These are phyloP conservation scores for Rambutsinella grinnellia DNA, from an alignment of 2,888 invertebrate species.

Conservation along the genomic window DNA sequence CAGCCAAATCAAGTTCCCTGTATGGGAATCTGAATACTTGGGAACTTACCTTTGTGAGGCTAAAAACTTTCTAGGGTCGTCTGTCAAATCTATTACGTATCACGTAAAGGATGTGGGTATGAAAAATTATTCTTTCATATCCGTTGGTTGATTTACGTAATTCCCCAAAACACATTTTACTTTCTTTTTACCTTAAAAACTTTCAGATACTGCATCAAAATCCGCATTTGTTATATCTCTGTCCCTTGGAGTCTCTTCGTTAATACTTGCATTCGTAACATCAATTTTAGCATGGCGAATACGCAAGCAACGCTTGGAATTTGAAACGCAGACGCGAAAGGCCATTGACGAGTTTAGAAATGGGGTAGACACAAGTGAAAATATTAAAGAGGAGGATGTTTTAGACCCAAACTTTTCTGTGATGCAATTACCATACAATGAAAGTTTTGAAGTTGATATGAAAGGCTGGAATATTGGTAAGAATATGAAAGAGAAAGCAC, in stretches of 20 bases:
- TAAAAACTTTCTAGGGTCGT: slow-evolving; percentile 21
- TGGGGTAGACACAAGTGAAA: slow-evolving; percentile 26
- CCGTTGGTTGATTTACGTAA: no score
- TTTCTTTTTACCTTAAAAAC: neutral
- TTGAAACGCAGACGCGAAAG: slow-evolving; percentile 43
- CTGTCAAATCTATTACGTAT: slow-evolving; percentile 24
- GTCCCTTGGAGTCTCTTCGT: slow-evolving; percentile 3
- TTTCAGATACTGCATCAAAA: neutral
- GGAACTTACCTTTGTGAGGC: slow-evolving; percentile 44
- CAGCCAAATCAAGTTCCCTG: slow-evolving; percentile 12
- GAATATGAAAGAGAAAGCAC: neutral
- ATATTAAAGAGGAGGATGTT: neutral
- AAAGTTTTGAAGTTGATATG: slow-evolving; percentile 39
- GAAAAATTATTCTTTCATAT: no score
- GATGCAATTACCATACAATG: slow-evolving; percentile 49
- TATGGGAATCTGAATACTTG: slow-evolving; percentile 5
- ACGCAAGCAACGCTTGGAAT: slow-evolving; percentile 37
- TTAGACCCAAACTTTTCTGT: slow-evolving; percentile 43
- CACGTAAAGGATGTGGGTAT: neutral
- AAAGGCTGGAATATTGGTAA: slow-evolving; percentile 51
- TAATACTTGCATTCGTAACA: slow-evolving; percentile 4
- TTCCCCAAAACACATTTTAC: no score
- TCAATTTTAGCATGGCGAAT: slow-evolving; percentile 30
- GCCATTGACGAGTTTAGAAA: slow-evolving; percentile 53
- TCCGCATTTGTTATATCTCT: neutral